A percentile compares a stretch with the other conserved stretches of the same genome.
These are phyloP conservation scores for Takifugu ocellatus DNA, from an alignment of 2,797 vertebrate genomes.

Conservation along the genomic window DNA sequence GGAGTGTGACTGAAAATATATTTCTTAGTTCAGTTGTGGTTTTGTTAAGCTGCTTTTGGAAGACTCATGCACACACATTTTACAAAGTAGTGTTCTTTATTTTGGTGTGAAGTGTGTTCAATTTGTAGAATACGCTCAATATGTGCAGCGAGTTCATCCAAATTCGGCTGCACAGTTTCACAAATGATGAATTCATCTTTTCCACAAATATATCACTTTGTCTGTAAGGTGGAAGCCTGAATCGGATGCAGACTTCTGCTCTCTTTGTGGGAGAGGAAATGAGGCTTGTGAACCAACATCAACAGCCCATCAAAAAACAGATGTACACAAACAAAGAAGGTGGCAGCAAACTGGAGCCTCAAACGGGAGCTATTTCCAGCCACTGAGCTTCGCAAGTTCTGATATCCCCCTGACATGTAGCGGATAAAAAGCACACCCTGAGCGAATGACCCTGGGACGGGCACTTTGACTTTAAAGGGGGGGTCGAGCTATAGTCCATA, in stretches of 20 bases:
- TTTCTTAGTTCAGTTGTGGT: constrained; percentile 54
- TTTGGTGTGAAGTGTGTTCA: constrained; percentile 9
- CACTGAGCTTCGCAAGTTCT: constrained; percentile 43
- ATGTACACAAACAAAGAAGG: constrained; percentile 66
- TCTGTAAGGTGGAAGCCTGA: not conserved
- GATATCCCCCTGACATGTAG: constrained; percentile 52
- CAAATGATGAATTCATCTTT: no score
- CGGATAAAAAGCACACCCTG: constrained; percentile 39
- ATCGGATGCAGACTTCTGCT: constrained; percentile 27
- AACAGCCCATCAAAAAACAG: constrained; percentile 58
- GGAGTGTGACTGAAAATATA: constrained; percentile 44
- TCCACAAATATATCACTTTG: constrained; percentile 6
- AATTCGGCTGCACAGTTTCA: not conserved
- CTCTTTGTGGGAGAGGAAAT: constrained; percentile 45
- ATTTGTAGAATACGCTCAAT: not conserved
- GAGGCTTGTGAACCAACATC: constrained; percentile 45
- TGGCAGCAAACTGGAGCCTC: constrained; percentile 48
- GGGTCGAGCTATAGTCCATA: constrained; percentile 31
- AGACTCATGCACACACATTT: constrained; percentile 43
- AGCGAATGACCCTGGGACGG: constrained; percentile 35
- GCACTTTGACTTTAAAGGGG: constrained; percentile 46
- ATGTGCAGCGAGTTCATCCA: constrained; percentile 2
- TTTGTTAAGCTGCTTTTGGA: constrained; percentile 50
- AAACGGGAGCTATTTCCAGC: constrained; percentile 53
- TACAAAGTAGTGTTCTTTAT: constrained; percentile 24